Evolutionary conservation across 2,797 vertebrate genomes (phyloP).

Genomic region (Rhincodon typus): DNA sequence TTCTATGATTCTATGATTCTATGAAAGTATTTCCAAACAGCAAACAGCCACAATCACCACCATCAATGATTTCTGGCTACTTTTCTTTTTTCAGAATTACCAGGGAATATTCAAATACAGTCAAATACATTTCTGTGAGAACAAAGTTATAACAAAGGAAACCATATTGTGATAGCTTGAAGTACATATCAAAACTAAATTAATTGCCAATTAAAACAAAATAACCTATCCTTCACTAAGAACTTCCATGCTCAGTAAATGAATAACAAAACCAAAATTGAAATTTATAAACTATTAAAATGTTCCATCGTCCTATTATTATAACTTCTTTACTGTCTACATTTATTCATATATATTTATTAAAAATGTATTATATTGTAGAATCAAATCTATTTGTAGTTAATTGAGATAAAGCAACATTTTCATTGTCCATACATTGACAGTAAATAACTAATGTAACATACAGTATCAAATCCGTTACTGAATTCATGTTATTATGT

Average conservation of each 20-base stretch:
- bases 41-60: neutral
- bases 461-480: neutral
- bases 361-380: neutral
- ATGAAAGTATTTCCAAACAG: neutral
- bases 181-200: neutral
- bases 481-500: neutral
- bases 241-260: neutral
- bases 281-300: neutral
- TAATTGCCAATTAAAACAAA: neutral
- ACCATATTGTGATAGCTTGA: neutral
- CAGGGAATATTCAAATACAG: neutral
- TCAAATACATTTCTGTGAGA: neutral
- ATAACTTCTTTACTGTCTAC: neutral
- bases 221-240: neutral
- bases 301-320: neutral
- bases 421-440: neutral
- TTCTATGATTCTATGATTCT: no score
- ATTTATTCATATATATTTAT: neutral
- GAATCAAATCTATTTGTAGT: neutral
- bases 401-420: neutral
- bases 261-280: neutral
- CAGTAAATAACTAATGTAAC: neutral
- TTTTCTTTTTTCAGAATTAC: neutral
- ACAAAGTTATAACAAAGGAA: neutral
- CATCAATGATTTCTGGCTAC: neutral